Percentiles rank a stretch among this genome's conserved stretches.
Conservation (phyloP, 2,113 vertebrate species). For the Lagopus leucura region DNA sequence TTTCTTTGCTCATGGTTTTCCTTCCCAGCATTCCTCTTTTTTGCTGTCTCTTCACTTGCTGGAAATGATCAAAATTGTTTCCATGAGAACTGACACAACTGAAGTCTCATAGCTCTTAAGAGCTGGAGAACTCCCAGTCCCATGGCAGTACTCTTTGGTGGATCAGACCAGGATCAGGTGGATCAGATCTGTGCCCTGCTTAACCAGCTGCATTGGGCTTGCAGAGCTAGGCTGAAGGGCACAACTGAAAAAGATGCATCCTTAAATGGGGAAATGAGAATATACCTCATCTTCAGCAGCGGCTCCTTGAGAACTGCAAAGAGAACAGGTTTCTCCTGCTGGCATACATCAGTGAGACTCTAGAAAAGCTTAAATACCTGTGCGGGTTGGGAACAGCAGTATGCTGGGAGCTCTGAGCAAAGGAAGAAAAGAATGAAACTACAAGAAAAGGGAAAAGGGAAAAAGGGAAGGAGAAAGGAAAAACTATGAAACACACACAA, state of each 20-base stretch:
- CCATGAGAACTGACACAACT: neutral
- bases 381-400: neutral
- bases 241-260: neutral
- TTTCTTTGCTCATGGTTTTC: neutral
- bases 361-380: neutral
- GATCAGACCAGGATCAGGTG: too few species aligned
- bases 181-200: neutral
- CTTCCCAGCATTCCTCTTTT: neutral
- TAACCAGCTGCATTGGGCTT: neutral
- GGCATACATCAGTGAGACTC: neutral
- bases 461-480: neutral
- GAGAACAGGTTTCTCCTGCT: neutral
- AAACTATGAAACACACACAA: neutral
- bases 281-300: neutral
- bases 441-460: too few species aligned
- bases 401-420: neutral
- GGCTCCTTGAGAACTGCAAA: neutral
- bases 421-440: neutral
- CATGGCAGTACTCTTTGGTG: neutral
- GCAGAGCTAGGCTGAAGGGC: neutral
- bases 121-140: neutral
- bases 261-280: neutral
- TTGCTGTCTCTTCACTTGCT: neutral
- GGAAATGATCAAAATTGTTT: neutral
- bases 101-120: neutral